Evolutionary conservation across 1,140 invertebrate genomes (phyloP).

Genomic region (Aricia agestis): DNA sequence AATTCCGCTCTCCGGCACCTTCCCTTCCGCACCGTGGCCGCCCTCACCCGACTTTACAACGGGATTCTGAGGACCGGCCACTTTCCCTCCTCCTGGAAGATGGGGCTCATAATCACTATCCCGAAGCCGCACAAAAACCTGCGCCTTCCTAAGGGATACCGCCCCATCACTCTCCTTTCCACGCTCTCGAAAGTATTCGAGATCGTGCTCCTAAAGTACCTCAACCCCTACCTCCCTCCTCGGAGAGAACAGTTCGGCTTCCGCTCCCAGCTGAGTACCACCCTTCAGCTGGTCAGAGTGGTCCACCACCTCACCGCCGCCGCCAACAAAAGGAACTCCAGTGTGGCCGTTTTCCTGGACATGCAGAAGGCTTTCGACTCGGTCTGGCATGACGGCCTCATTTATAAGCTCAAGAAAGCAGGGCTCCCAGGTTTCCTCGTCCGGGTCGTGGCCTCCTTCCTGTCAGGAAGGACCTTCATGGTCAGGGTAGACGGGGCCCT

Average conservation of each 20-base stretch:
- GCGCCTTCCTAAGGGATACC: neutral
- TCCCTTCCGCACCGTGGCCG: neutral
- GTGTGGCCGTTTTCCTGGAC: conserved; percentile 39
- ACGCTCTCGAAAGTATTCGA: neutral
- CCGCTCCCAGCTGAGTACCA: neutral
- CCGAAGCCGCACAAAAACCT: neutral
- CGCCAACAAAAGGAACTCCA: conserved; percentile 1
- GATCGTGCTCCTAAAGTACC: neutral
- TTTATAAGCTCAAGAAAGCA: conserved; percentile 34
- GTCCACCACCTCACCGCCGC: conserved; percentile 33
- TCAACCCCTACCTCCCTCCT: neutral
- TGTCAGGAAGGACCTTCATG: conserved; percentile 17
- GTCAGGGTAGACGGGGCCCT: conserved; percentile 20
- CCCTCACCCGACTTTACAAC: neutral
- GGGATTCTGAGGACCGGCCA: neutral
- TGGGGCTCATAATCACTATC: no score
- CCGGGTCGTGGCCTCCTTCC: conserved; percentile 21
- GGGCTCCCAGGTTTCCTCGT: conserved; percentile 18
- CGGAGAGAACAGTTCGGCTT: conserved; percentile 3
- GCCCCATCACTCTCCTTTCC: neutral
- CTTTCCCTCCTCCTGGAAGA: neutral
- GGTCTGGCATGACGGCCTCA: conserved; percentile 45
- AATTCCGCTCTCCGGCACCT: neutral
- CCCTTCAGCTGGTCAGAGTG: neutral
- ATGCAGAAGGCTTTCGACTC: conserved; percentile 49